Evolutionary conservation across 2,888 invertebrate species (phyloP).

Genomic region (Drosophila macrospina): DNA sequence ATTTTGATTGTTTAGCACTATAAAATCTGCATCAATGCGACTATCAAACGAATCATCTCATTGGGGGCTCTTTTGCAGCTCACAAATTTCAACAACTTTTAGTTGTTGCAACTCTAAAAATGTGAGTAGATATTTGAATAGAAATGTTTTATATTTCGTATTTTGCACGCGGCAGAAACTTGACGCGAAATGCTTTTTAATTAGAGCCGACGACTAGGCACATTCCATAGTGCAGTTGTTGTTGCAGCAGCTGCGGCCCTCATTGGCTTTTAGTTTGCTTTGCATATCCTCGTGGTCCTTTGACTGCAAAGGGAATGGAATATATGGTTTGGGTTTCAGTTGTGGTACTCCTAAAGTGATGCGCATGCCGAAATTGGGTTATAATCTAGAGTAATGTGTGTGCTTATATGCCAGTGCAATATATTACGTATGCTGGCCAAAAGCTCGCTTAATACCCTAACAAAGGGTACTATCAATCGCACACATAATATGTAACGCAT

Average conservation of each 20-base stretch:
- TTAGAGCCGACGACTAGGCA: conserved; percentile 26
- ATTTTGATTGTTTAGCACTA: conserved; percentile 12
- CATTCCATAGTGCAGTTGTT: conserved; percentile 22
- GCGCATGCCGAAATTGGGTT: conserved; percentile 49
- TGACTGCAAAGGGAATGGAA: conserved; percentile 54
- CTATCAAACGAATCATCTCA: neutral
- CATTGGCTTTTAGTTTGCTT: conserved; percentile 23
- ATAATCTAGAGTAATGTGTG: conserved; percentile 41
- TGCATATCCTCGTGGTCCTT: conserved; percentile 44
- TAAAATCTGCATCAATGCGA: conserved; percentile 15
- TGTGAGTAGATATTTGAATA: conserved; percentile 10
- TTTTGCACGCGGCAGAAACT: conserved; percentile 10
- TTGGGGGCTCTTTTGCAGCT: neutral
- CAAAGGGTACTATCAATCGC: neutral
- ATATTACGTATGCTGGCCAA: conserved; percentile 13
- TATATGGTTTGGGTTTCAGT: conserved; percentile 41
- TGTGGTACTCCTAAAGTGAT: conserved; percentile 36
- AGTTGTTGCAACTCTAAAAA: conserved; percentile 1
- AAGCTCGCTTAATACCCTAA: conserved; percentile 12
- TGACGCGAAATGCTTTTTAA: conserved; percentile 43
- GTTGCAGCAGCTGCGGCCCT: conserved; percentile 9
- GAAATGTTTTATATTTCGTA: neutral
- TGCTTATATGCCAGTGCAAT: conserved; percentile 25
- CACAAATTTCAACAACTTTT: neutral
- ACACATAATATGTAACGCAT: neutral